A percentile compares a stretch with the other conserved stretches of the same genome.
These are phyloP conservation scores for Rhynchopsitta pachyrhyncha DNA, from an alignment of 2,113 vertebrate species.

Conservation along the genomic window DNA sequence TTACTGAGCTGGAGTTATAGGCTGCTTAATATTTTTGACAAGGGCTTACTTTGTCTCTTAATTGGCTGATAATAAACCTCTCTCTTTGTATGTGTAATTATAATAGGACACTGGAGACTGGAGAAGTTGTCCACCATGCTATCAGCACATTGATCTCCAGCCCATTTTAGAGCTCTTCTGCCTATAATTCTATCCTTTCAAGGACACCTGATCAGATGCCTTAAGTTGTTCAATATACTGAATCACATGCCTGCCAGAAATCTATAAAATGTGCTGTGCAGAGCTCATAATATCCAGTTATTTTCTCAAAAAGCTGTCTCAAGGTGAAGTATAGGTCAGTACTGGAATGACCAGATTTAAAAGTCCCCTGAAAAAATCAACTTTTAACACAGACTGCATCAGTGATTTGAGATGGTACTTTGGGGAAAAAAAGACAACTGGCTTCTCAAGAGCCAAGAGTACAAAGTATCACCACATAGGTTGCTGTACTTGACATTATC, in stretches of 20 bases:
- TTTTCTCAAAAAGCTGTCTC: background rate
- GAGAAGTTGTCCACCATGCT: background rate
- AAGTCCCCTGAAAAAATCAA: background rate
- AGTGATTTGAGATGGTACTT: background rate
- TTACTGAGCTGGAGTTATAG: background rate
- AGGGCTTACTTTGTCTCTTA: background rate
- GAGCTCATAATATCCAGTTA: background rate
- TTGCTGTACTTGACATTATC: background rate
- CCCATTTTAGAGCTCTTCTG: background rate
- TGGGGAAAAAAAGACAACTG: background rate
- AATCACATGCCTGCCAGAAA: conserved; percentile 8
- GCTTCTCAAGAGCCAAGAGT: background rate
- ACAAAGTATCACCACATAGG: background rate
- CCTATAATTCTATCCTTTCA: background rate
- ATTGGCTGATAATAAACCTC: background rate
- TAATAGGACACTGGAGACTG: background rate
- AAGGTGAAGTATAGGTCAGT: background rate
- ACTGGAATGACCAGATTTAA: background rate
- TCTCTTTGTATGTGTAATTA: background rate
- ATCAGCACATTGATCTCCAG: background rate
- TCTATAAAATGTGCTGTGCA: background rate
- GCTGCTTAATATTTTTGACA: background rate
- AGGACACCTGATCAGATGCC: background rate
- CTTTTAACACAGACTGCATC: background rate
- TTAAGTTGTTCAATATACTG: background rate